Evolutionary conservation across 1,140 invertebrate species (phyloP).

Genomic region (Platyura marginata): DNA sequence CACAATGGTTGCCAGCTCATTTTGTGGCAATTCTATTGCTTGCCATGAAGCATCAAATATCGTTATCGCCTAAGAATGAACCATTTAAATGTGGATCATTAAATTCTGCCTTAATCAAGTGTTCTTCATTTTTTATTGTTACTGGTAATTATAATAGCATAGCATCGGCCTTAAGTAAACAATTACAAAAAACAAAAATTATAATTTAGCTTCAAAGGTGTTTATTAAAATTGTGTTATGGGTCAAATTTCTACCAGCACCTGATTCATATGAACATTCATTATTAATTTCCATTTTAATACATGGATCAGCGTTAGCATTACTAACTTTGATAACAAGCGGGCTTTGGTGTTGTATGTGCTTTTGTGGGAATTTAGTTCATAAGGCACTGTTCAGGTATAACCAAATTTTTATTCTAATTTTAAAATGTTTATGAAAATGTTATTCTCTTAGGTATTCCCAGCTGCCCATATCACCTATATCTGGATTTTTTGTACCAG

Average conservation of each 20-base stretch:
- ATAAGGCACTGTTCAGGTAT: slow-evolving; percentile 1
- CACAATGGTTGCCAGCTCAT: slow-evolving; percentile 21
- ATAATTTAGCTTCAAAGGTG: neutral
- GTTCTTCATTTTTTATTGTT: slow-evolving; percentile 15
- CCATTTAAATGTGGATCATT: slow-evolving; percentile 9
- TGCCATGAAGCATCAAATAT: slow-evolving; percentile 13
- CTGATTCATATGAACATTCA: slow-evolving; percentile 2
- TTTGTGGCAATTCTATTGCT: slow-evolving; percentile 16
- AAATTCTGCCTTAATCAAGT: slow-evolving; percentile 7
- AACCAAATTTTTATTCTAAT: neutral
- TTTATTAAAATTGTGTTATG: slow-evolving; percentile 4
- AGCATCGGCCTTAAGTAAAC: no score
- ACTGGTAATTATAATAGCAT: no score
- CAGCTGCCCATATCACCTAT: neutral
- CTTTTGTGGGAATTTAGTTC: slow-evolving; percentile 3
- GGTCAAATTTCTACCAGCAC: slow-evolving; percentile 1
- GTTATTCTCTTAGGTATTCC: no score
- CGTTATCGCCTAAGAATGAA: slow-evolving; percentile 2
- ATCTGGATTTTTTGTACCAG: neutral
- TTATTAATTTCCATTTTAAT: slow-evolving; percentile 5
- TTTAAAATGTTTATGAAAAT: no score
- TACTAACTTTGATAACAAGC: neutral
- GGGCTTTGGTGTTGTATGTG: slow-evolving; percentile 2
- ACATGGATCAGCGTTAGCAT: slow-evolving; percentile 3
- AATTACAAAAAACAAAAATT: no score